phyloP scores from a whole-genome alignment of 2,113 vertebrate species.

The Brachypodius melanocephalos region DNA sequence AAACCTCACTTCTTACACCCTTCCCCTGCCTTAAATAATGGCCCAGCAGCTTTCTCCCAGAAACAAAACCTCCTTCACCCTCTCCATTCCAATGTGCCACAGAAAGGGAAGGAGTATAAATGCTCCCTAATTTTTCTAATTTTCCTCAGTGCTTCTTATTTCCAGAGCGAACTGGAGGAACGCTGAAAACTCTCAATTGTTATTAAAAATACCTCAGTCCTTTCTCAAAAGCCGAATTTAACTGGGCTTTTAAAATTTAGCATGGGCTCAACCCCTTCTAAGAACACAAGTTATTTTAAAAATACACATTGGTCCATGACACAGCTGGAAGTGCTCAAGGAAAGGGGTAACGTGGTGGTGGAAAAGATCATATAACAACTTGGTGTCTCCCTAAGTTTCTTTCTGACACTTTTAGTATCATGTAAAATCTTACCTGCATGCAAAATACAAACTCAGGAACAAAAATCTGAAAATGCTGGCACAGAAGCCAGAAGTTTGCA shows the following conservation, averaged over 20 bases:
- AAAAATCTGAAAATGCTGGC: neutral
- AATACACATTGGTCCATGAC: neutral
- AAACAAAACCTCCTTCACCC: neutral
- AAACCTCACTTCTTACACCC: neutral
- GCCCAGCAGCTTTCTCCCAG: neutral
- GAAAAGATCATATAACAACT: neutral
- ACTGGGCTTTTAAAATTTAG: neutral
- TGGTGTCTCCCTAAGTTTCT: neutral
- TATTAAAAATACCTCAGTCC: neutral
- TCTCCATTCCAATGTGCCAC: neutral
- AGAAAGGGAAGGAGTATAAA: neutral
- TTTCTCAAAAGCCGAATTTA: neutral
- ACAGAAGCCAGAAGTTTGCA: neutral
- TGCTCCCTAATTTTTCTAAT: neutral
- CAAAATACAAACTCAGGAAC: neutral
- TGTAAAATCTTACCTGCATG: neutral
- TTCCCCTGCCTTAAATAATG: neutral
- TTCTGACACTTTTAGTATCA: neutral
- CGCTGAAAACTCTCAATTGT: neutral
- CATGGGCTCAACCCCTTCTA: neutral
- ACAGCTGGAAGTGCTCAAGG: neutral
- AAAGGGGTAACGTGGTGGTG: fast-evolving
- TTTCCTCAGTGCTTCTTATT: neutral
- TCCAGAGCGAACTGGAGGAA: neutral
- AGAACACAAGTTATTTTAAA: neutral